These are phyloP conservation scores for Colostygia pectinataria DNA, from an alignment of 2,888 invertebrate species.

Conservation along the genomic window DNA sequence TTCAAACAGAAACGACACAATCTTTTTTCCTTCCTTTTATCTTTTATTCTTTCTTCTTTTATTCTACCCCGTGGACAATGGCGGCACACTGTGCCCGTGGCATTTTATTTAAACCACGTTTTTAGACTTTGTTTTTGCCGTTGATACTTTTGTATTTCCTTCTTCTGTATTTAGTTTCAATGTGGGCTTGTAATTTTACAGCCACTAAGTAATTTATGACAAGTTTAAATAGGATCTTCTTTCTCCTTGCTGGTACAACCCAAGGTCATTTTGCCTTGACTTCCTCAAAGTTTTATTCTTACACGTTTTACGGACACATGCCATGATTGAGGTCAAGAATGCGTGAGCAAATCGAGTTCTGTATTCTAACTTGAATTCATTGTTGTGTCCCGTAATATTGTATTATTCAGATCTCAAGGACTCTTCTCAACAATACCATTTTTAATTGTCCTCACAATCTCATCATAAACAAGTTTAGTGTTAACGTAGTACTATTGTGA, in stretches of 20 bases:
- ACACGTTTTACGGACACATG: slow-evolving; percentile 1
- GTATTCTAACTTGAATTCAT: slow-evolving; percentile 5
- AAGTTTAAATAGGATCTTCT: slow-evolving; percentile 16
- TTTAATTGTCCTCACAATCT: slow-evolving; percentile 22
- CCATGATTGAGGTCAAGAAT: slow-evolving; percentile 6
- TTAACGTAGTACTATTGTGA: slow-evolving; percentile 35
- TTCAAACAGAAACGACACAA: slow-evolving; percentile 79
- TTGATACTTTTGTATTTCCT: slow-evolving; percentile 47
- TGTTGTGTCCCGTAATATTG: slow-evolving; percentile 10
- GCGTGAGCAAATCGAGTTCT: slow-evolving; percentile 13
- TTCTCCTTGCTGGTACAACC: neutral
- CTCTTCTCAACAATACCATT: slow-evolving; percentile 15
- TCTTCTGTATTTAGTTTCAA: slow-evolving; percentile 37
- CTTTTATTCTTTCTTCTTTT: slow-evolving; percentile 63
- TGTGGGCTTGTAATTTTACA: slow-evolving; percentile 29
- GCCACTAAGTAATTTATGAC: slow-evolving; percentile 25
- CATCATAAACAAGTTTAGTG: slow-evolving; percentile 34
- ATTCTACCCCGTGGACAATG: slow-evolving; percentile 69
- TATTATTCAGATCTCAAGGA: slow-evolving; percentile 18
- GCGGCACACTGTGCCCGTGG: slow-evolving; percentile 68
- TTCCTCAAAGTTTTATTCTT: neutral
- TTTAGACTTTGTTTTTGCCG: slow-evolving; percentile 62
- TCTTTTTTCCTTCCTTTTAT: slow-evolving; percentile 63
- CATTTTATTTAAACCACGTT: slow-evolving; percentile 73
- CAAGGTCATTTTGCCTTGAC: slow-evolving; percentile 5